Evolutionary conservation across 2,113 vertebrate species (phyloP), one percentile per base, ranked within the genome.

Genomic region (Poecilia latipinna): DNA sequence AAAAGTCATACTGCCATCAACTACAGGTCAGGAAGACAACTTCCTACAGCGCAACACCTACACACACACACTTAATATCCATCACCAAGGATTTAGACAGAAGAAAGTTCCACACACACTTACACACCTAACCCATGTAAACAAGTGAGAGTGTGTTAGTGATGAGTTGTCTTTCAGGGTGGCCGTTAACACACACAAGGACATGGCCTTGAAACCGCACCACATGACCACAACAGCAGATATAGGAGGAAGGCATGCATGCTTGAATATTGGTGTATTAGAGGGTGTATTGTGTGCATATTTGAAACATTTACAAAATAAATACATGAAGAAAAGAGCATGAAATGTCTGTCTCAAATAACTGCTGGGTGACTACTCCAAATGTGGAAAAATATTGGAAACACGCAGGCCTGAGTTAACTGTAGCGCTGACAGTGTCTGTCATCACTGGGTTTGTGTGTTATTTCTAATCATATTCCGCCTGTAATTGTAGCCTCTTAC

Each of bases 1-100:
- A 93, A 93, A 94, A 92, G 80, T 90, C 81, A 84, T 85, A 82
- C 87, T 78, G 82, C 82, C 86, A 85, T 92, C 90, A 90, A 90
- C 67, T 74, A 81, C 86, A 91, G 93, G 93, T 94, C 94, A 92
- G 79, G 29, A 79, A 87, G 82, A 81, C 84, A 90, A 84, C 89
- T 91, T 92, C 90, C 88, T 89, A 90, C 83, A 84, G 83, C 65
- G 80, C 76, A 75, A 70, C 70, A 75, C 66, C 80, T 72, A 76
- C 22, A 77, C 64, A 83, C 63, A 65, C 66, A 82, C 72, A 64
- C 71, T 65, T 77, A 22, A 39, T 64, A 82, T 80, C 78, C 67
- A 77, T 87, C 82, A 80, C 11, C 72, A 26, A 66, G 85, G 83
- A 78, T 75, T 86, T 78, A 67, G 65, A 82, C 48, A 75, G 80